phyloP scores from a whole-genome alignment of 1,140 invertebrate species.

The Danaus melanippus region DNA sequence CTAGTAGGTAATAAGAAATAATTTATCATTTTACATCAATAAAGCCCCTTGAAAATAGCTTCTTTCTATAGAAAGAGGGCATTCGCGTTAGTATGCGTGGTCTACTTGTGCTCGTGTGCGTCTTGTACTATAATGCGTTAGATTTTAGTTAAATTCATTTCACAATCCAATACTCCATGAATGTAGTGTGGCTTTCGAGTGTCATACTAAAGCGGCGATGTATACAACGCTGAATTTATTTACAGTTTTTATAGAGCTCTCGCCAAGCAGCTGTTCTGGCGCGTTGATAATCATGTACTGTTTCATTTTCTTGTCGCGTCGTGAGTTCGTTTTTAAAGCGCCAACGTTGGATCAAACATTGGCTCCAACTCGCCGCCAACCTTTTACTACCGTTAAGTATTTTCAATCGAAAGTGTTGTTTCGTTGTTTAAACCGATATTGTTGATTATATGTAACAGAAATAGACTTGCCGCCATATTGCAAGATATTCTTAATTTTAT shows the following conservation, averaged over 20 bases:
- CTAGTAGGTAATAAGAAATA: slow-evolving; percentile 3
- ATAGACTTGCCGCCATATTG: too few species aligned
- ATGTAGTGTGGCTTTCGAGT: neutral
- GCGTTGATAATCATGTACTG: slow-evolving; percentile 47
- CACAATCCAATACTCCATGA: slow-evolving; percentile 12
- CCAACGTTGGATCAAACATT: slow-evolving; percentile 30
- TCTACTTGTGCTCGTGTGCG: slow-evolving; percentile 26
- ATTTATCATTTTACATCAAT: slow-evolving; percentile 17
- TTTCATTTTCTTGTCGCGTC: slow-evolving; percentile 44
- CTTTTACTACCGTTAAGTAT: too few species aligned
- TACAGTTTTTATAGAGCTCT: slow-evolving; percentile 14
- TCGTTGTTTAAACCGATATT: too few species aligned
- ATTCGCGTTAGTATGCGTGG: slow-evolving; percentile 23
- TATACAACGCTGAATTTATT: slow-evolving; percentile 6
- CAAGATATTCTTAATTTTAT: too few species aligned
- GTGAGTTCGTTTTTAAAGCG: slow-evolving; percentile 27
- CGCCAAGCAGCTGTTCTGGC: slow-evolving; percentile 40
- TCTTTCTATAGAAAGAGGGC: slow-evolving; percentile 33
- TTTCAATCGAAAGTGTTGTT: too few species aligned
- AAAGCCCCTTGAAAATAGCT: slow-evolving; percentile 34
- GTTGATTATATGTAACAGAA: too few species aligned
- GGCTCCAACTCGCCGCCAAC: neutral
- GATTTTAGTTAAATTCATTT: slow-evolving; percentile 5
- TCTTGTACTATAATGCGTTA: slow-evolving; percentile 15
- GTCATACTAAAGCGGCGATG: slow-evolving; percentile 16